Evolutionary conservation across 2,888 invertebrate species (phyloP).

Genomic region (Latrodectus hesperus): DNA sequence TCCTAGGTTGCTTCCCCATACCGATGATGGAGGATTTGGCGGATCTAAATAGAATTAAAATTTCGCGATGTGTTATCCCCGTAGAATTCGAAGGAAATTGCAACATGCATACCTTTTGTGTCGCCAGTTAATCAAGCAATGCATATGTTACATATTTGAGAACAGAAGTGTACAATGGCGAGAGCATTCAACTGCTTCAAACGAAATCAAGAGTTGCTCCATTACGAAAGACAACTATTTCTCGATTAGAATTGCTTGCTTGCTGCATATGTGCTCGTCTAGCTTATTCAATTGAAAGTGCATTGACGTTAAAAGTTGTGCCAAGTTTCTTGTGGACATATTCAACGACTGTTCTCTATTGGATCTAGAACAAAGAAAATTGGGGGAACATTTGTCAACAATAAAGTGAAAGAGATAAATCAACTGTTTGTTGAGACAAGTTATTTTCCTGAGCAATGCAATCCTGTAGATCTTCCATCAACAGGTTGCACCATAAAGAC

Average conservation of each 20-base stretch:
- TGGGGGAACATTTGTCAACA: slow-evolving; percentile 71
- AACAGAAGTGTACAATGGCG: neutral
- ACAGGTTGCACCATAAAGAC: too few species aligned
- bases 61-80: neutral
- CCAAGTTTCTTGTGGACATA: neutral
- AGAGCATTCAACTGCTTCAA: neutral
- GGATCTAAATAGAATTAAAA: neutral
- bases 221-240: neutral
- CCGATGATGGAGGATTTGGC: neutral
- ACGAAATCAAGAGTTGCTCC: slow-evolving; percentile 10
- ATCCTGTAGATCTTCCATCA: too few species aligned
- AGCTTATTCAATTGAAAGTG: neutral
- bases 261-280: neutral
- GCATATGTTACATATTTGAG: slow-evolving; percentile 13
- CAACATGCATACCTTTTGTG: neutral
- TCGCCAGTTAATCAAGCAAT: neutral
- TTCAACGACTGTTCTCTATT: slow-evolving; percentile 50
- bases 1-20: neutral
- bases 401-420: slow-evolving; percentile 67
- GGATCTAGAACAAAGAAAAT: slow-evolving; percentile 67
- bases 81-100: neutral
- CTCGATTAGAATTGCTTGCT: slow-evolving; percentile 6
- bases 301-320: slow-evolving; percentile 9
- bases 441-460: too few species aligned
- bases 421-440: neutral